A percentile compares a stretch with the other conserved stretches of the same genome.
These are phyloP conservation scores for Platalea minor DNA, from an alignment of 2,797 vertebrate genomes.

Conservation along the genomic window DNA sequence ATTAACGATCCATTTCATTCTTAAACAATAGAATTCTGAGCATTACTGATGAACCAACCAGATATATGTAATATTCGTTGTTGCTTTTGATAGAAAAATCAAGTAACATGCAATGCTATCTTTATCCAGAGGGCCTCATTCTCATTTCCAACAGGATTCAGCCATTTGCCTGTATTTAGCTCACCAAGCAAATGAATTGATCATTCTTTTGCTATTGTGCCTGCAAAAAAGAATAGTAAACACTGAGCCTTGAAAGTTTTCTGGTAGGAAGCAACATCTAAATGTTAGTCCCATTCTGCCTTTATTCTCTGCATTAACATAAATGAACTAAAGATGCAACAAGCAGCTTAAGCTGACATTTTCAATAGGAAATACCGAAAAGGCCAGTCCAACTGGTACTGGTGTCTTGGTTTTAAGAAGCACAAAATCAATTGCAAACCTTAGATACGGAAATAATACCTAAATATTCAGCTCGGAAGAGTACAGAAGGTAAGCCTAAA, in stretches of 20 bases:
- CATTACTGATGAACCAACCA: neutral
- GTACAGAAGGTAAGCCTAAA: neutral
- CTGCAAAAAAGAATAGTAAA: neutral
- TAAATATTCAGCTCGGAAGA: no score
- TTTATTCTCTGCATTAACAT: neutral
- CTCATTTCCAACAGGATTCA: neutral
- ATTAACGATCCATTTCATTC: slow-evolving; percentile 25
- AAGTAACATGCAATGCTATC: neutral
- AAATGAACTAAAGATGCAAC: neutral
- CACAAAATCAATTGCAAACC: neutral
- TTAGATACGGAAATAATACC: fast-evolving
- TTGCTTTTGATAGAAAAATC: neutral
- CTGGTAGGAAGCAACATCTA: neutral
- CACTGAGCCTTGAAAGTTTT: neutral
- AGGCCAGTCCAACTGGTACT: neutral
- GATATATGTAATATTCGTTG: neutral
- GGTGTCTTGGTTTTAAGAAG: neutral
- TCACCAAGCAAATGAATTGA: neutral
- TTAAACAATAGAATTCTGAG: neutral
- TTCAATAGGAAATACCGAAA: neutral
- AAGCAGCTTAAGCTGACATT: neutral
- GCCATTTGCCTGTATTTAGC: neutral
- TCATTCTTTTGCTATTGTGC: neutral
- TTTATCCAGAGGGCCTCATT: neutral
- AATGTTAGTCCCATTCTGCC: neutral